Evolutionary conservation across 2,797 vertebrate genomes (phyloP).

Genomic region (Argyrosomus regius): DNA sequence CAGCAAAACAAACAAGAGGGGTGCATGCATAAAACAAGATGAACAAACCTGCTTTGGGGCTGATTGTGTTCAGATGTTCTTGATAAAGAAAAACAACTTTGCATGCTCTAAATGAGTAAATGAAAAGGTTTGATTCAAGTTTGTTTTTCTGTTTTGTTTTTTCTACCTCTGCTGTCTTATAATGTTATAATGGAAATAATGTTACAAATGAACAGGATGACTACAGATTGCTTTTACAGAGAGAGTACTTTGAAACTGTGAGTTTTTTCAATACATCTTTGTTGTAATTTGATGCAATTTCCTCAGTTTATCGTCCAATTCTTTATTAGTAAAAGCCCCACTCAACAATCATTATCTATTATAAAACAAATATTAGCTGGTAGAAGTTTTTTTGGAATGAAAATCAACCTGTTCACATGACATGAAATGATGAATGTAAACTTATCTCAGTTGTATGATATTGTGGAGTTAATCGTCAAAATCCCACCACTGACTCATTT

Average conservation of each 20-base stretch:
- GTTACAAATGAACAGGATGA: conserved; percentile 33
- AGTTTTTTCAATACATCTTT: not conserved
- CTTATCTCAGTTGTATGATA: not conserved
- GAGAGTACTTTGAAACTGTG: not conserved
- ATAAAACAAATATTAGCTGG: not conserved
- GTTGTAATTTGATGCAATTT: not conserved
- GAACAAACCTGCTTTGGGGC: conserved; percentile 67
- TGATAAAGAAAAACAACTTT: conserved; percentile 52
- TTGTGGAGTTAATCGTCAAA: not conserved
- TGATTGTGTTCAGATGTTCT: conserved; percentile 68
- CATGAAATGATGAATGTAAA: not conserved
- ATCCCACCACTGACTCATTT: not conserved
- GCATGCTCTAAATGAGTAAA: conserved; percentile 53
- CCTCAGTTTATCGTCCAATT: not conserved
- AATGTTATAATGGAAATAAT: conserved; percentile 25
- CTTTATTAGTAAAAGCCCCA: not conserved
- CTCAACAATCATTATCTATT: not conserved
- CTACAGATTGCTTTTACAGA: conserved; percentile 12
- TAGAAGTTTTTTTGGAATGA: not conserved
- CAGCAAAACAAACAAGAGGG: conserved; percentile 73
- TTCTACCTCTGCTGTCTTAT: not conserved
- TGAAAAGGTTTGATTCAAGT: conserved; percentile 36
- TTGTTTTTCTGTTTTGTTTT: conserved; percentile 1
- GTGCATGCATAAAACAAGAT: conserved; percentile 61
- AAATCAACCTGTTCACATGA: not conserved